Evolutionary conservation across 2,113 vertebrate genomes (phyloP), one percentile per base, ranked within the genome.

Genomic region (Phrynosoma blainvillii): DNA sequence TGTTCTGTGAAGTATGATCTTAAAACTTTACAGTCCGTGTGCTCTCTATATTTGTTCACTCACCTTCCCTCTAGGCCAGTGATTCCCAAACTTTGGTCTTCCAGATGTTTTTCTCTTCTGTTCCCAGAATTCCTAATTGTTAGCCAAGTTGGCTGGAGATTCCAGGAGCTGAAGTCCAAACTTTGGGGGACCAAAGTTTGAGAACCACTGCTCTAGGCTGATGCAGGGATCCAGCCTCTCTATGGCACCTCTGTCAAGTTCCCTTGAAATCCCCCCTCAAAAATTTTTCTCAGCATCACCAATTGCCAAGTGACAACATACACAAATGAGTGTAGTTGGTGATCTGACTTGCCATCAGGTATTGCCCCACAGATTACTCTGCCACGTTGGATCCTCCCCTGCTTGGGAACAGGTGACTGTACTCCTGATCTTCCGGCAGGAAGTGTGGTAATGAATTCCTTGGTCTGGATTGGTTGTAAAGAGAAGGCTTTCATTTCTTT

Each of bases 301-400:
- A 62, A 30, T 2, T 84, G 36, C 21, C 23, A 36, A 1, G 5
- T 66, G 27, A 70, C 23, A 52, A 40, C 47, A n/a, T 88, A 30
- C 25, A 86, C 70, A 85, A 74, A 30, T 30, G n/a, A 66, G 21
- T 70, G 25, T 42, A 42, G 25, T 86, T 66, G 6, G 12, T 66
- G 23, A 68, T 8, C 30, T 59, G n/a, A 5, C 18, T 82, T 86
- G 79, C 42, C 47, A 59, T 78, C 52, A 25, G 47, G 23, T 42
- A 42, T 70, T 16, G 13, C 36, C 42, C n/a, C 5, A 32, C 81
- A 70, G 52, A 70, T 89, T 82, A 42, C 71, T 40, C 52, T 87
- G 89, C 89, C 89, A 89, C 84, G 84, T 89, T 79, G 89, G 79
- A 83, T 73, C 79, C 30, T 79, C 52, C 70, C 23, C 12, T 75